These are phyloP conservation scores for Platypus cylindrus DNA, from an alignment of 2,888 invertebrate genomes.

Conservation along the genomic window DNA sequence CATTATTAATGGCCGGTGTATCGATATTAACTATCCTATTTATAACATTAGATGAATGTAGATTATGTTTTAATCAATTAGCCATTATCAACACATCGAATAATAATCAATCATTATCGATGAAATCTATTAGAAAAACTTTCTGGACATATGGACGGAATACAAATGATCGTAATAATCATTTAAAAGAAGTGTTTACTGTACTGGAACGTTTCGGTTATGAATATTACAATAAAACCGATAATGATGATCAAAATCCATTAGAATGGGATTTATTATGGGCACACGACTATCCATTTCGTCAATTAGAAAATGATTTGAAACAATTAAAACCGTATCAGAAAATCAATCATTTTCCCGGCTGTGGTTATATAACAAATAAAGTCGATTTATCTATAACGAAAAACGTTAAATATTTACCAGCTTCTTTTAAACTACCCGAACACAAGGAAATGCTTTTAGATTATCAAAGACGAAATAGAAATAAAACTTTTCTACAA, in stretches of 20 bases:
- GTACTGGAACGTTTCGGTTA: conserved; percentile 69
- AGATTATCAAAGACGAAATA: conserved; percentile 51
- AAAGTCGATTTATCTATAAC: conserved; percentile 85
- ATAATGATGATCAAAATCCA: conserved; percentile 24
- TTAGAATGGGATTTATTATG: conserved; percentile 76
- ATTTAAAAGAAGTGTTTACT: conserved; percentile 68
- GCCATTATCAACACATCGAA: conserved; percentile 1
- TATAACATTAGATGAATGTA: conserved; percentile 23
- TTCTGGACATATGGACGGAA: conserved; percentile 50
- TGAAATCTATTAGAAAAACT: conserved; percentile 21
- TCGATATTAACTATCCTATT: conserved; percentile 21
- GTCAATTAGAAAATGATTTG: conserved; percentile 40
- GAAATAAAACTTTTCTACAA: conserved; percentile 68
- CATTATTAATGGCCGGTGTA: conserved; percentile 16
- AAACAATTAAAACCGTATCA: conserved; percentile 56
- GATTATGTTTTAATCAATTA: conserved; percentile 21
- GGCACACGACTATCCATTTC: conserved; percentile 90
- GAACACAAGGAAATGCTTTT: conserved; percentile 56
- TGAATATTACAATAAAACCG: no score
- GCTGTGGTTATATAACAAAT: conserved; percentile 84
- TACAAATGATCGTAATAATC: conserved; percentile 51
- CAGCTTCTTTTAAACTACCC: conserved; percentile 80
- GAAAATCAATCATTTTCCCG: conserved; percentile 87
- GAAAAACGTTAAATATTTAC: conserved; percentile 64
- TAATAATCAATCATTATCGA: no score